Base-by-base conservation (phyloP, 2,888 invertebrate genomes). In the Andrena haemorrhoa region DNA sequence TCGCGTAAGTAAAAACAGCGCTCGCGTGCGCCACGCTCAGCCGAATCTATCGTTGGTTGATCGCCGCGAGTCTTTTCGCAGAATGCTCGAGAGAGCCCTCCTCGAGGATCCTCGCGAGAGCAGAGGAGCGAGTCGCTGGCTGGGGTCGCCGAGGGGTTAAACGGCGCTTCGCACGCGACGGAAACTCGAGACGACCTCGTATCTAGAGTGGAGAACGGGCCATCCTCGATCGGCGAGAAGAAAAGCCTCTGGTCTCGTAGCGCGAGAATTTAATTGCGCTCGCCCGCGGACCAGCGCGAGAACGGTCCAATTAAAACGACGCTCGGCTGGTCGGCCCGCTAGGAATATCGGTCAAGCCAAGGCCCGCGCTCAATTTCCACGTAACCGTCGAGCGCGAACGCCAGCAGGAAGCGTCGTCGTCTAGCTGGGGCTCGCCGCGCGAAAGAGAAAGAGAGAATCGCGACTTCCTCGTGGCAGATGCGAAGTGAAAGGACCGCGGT, bases 331-430 rank as follows among this genome's bases (percentile, higher is more conserved):
- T 49, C 49, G 68, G 53, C 6, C 61, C n/a, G 41, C 61, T 63
- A n/a, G 66, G n/a, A 74, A 83, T 83, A 75, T 84, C 83, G 84
- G 83, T 84, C 83, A 49, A 82, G 75, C 75, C 64, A 79, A 70
- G 41, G 64, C 75, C 83, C 84, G 84, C 58, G 70, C 79, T 79
- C 65, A 73, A 84, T 84, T 79, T 79, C 75, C 69, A 73, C 79
- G 78, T 75, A 78, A 75, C 53, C 65, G 51, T 73, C 61, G 68
- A 29, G 16, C 64, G 16, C 64, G 69, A 66, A 73, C 70, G 75
- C 35, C 31, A n/a, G 12, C 58, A 63, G 82, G 82, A 73, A 74
- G 66, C 79, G 51, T 63, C 53, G 51, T 63, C 53, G 71, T 66
- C 66, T 66, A 70, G 65, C 20, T 70, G 51, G 35, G 1, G 5